Percentiles rank a stretch among this genome's conserved stretches.
These are phyloP conservation scores for Apolygus lucorum DNA, from an alignment of 1,140 invertebrate genomes.

Conservation along the genomic window DNA sequence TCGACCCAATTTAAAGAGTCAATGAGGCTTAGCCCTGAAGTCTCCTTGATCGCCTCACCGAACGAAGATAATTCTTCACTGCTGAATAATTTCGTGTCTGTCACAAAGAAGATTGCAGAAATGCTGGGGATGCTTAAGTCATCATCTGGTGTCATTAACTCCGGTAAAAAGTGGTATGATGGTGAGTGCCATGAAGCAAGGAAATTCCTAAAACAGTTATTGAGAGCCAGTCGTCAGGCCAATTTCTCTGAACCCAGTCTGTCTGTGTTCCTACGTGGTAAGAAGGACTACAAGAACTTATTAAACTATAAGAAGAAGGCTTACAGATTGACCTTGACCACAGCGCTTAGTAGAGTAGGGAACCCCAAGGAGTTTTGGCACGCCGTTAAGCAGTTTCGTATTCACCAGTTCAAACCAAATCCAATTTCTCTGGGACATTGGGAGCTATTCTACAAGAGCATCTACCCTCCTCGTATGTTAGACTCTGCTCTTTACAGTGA, in stretches of 20 bases:
- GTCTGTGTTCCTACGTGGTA: background rate
- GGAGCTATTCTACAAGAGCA: background rate
- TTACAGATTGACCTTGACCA: background rate
- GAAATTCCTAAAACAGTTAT: background rate
- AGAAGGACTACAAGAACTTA: background rate
- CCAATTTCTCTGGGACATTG: background rate
- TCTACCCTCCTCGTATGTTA: background rate
- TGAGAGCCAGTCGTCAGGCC: background rate
- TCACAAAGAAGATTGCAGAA: background rate
- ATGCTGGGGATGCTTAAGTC: background rate
- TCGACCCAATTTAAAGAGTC: background rate
- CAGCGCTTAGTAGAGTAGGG: background rate
- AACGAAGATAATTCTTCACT: background rate
- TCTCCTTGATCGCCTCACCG: background rate
- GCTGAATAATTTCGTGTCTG: background rate
- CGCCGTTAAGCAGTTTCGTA: background rate
- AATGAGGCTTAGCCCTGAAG: background rate
- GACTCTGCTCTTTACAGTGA: background rate
- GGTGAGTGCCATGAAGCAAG: background rate
- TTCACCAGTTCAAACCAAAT: background rate
- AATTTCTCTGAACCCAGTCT: background rate
- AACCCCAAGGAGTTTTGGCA: background rate
- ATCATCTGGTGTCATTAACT: background rate
- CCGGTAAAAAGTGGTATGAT: background rate
- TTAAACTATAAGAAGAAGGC: background rate